A percentile compares a stretch with the other conserved stretches of the same genome.
phyloP scores from a whole-genome alignment of 2,797 vertebrate genomes.

The Sebastes diploproa region DNA sequence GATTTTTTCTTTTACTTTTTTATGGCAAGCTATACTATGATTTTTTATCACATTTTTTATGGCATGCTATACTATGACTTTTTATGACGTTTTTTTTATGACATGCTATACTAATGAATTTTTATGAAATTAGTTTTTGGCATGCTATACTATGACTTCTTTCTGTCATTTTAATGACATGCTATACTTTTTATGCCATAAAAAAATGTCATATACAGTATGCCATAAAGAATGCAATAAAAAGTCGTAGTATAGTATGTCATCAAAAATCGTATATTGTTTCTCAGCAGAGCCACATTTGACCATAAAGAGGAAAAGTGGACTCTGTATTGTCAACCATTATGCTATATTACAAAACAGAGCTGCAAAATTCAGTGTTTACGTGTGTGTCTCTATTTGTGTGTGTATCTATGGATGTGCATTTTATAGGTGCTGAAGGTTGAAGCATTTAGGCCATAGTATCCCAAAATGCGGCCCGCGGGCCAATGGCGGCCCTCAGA shows the following conservation, averaged over 20 bases:
- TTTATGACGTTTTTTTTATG: too few relatives aligned
- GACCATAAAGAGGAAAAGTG: slow-evolving; percentile 15
- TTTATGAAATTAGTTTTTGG: too few relatives aligned
- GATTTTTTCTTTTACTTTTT: too few relatives aligned
- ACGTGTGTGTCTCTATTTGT: neutral
- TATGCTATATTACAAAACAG: neutral
- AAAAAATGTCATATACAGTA: too few relatives aligned
- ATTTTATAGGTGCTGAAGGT: slow-evolving; percentile 48
- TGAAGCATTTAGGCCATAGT: neutral
- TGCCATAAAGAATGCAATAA: neutral
- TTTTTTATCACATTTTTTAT: too few relatives aligned
- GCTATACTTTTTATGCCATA: too few relatives aligned
- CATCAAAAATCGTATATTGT: accelerated
- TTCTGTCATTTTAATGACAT: accelerated
- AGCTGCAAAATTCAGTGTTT: neutral
- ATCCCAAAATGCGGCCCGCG: neutral
- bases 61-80: too few relatives aligned
- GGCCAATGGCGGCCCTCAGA: neutral
- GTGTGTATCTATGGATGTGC: neutral
- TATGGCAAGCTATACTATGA: too few relatives aligned
- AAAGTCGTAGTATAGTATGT: neutral
- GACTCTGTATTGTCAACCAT: neutral
- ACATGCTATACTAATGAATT: too few relatives aligned
- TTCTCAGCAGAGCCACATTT: slow-evolving; percentile 8
- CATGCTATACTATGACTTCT: too few relatives aligned